Evolutionary conservation across 2,888 invertebrate species (phyloP), one percentile per base, ranked within the genome.

Genomic region (Plagodis dolabraria): DNA sequence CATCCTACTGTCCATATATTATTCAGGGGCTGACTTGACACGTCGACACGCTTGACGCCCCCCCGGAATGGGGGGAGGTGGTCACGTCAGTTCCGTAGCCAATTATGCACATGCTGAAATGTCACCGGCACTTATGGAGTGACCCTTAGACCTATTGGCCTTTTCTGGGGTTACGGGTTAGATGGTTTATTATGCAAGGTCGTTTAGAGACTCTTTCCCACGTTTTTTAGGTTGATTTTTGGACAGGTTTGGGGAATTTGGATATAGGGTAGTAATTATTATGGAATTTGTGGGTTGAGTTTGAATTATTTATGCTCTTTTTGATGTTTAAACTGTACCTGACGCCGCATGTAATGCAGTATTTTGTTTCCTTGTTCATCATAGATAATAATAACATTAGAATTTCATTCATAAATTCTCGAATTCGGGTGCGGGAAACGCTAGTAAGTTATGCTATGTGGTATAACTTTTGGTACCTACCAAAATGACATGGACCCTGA

Each of bases 141-240:
- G 92, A 92, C 92, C 92, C 89, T 89, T 84, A 91, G 80, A 92
- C 92, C 92, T 83, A 92, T 87, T 92, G 89, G 85, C 92, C 89
- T 85, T 87, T 91, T 88, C 81, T 79, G 75, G 67, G 77, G 75
- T 79, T 79, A 67, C 75, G 75, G 83, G 84, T 87, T 86, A 86
- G 85, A 74, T 71, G 54, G 48, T 66, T 64, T 61, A 63, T 67
- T 65, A 67, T 60, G 76, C 74, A 73, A 67, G 60, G 60, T 61
- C 60, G 50, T 53, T 61, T 53, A 42, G 40, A 35, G 35, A 7
- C 38, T 33, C 40, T 58, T 59, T 60, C 51, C 22, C 35, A 45
- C 51, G n/a, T 33, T 5, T 5, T 50, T 53, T 44, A 33, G 47
- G 40, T 9, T 9, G 34, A 12, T 51, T 35, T 51, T 43, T 47